These are phyloP conservation scores for Calonectris borealis DNA, from an alignment of 2,113 vertebrate genomes.

Conservation along the genomic window DNA sequence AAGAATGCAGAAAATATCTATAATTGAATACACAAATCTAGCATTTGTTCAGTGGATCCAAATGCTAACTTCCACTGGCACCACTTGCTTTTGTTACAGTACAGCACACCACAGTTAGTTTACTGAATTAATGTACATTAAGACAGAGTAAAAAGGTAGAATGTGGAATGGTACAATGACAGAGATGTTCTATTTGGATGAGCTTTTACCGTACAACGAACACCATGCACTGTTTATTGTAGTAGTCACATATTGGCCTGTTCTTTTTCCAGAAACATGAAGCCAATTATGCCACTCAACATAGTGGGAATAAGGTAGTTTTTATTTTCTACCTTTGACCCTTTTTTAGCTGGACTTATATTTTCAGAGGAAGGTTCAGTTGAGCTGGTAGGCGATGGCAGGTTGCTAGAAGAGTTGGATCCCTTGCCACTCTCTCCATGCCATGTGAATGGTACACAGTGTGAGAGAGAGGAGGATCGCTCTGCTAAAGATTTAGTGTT, in stretches of 20 bases:
- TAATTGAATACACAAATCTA: constrained; percentile 42
- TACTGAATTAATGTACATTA: constrained; percentile 45
- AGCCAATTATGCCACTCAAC: constrained; percentile 66
- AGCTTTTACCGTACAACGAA: constrained; percentile 44
- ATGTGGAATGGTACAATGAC: constrained; percentile 24
- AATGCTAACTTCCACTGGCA: constrained; percentile 62
- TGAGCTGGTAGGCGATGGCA: constrained; percentile 75
- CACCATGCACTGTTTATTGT: constrained; percentile 62
- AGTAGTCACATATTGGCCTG: constrained; percentile 46
- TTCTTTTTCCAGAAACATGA: constrained; percentile 49
- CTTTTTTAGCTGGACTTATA: constrained; percentile 82
- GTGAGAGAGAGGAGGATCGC: constrained; percentile 62
- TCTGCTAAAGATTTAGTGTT: constrained; percentile 25
- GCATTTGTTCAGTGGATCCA: constrained; percentile 51
- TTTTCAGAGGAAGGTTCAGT: constrained; percentile 82
- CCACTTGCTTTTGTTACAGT: neutral
- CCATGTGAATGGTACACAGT: constrained; percentile 71
- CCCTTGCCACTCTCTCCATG: constrained; percentile 72
- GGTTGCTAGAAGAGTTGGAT: constrained; percentile 77
- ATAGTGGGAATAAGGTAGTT: constrained; percentile 56
- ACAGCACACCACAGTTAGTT: constrained; percentile 64
- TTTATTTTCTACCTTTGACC: constrained; percentile 84
- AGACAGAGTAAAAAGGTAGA: constrained; percentile 49
- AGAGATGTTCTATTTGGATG: constrained; percentile 24
- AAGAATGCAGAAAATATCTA: constrained; percentile 12